phyloP scores from a whole-genome alignment of 53 echinoderm and acorn worm species.

The Arbacia lixula region DNA sequence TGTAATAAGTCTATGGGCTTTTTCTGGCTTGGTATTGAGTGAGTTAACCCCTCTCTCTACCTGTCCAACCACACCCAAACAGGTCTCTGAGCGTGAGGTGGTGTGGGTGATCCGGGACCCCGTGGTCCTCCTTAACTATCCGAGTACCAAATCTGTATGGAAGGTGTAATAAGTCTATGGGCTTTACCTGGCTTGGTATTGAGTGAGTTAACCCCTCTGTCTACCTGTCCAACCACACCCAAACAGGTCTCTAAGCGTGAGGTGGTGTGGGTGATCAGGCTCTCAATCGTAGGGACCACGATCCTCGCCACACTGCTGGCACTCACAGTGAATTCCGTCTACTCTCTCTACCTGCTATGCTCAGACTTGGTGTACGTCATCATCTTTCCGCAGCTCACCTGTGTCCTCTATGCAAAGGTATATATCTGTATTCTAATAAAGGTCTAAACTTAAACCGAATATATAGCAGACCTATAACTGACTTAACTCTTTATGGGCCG shows the following conservation, averaged over 20 bases:
- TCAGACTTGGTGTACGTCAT: slow-evolving; percentile 52
- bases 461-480: too few relatives aligned
- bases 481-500: too few relatives aligned
- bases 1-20: too few relatives aligned
- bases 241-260: slow-evolving; percentile 27
- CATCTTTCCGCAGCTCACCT: slow-evolving; percentile 45
- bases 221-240: too few relatives aligned
- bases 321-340: slow-evolving; percentile 39
- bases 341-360: slow-evolving; percentile 42
- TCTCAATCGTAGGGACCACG: slow-evolving; percentile 28
- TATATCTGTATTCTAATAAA: neutral
- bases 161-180: too few relatives aligned
- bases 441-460: neutral
- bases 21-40: too few relatives aligned
- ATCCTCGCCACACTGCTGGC: slow-evolving; percentile 25
- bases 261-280: slow-evolving; percentile 33
- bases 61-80: too few relatives aligned
- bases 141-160: too few relatives aligned
- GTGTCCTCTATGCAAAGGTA: slow-evolving; percentile 25
- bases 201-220: too few relatives aligned
- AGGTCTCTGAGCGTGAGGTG: slow-evolving; percentile 15
- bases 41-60: too few relatives aligned
- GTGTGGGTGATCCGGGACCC: slow-evolving; percentile 18
- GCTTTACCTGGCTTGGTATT: too few relatives aligned
- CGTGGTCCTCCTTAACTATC: too few relatives aligned